Evolutionary conservation across 2,113 vertebrate genomes (phyloP), one percentile per base, ranked within the genome.

Genomic region (Scortum barcoo): DNA sequence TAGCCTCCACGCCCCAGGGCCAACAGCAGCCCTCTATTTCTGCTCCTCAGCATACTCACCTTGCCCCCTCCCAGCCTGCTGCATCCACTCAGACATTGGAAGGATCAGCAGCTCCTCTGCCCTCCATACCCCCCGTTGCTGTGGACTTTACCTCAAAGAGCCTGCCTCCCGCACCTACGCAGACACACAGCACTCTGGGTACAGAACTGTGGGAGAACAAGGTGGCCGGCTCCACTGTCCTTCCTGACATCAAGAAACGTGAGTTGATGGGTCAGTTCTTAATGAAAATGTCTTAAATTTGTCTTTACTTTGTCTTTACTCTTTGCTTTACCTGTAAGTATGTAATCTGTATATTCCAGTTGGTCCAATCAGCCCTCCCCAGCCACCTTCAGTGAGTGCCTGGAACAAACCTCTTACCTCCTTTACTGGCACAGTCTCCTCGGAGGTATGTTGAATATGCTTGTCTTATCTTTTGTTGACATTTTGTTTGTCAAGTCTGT

Each of bases 361-460:
- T 91, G 98, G 97, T 93, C 97, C 96, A 70, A 99, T 99, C 90
- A 99, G 97, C 90, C 97, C 98, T 75, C 98, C 97, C 26, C 98
- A 98, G 89, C 97, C 98, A 40, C 97, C 98, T 51, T 97, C 98
- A n/a, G 97, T 99, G 86, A 99, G 98, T 93, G 98, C 98, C 53
- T 99, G 98, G 98, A 99, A 99, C 94, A 99, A 99, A 88, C 98
- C 98, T 81, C 95, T 99, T 82, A 99, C 98, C 66, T 97, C 98
- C 24, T 99, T 99, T 91, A 97, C 96, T 84, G 96, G 97, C 78
- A 83, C 96, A 0, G 66, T 96, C 72, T 91, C 96, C 57, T 90
- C 97, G 84, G 98, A 99, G 97, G 98, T 98, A 83, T 2, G 57
- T 70, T 42, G 4, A 26, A 44, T 24, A 4, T 8, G 5, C 5